These are phyloP conservation scores for Alouatta palliata DNA, from an alignment of 2,113 vertebrate species.

Conservation along the genomic window DNA sequence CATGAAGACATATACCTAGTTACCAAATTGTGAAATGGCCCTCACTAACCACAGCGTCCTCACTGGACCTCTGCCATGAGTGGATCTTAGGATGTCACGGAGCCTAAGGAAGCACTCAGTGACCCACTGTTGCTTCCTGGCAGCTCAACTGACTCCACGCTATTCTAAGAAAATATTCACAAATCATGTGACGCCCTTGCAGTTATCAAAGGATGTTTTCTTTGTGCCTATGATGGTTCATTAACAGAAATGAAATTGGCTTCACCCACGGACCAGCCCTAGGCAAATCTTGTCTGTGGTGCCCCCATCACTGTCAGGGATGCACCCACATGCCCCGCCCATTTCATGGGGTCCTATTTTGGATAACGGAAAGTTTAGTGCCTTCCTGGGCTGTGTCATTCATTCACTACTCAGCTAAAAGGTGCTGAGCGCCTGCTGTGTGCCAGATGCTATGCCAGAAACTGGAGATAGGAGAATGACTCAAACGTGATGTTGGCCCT, in stretches of 20 bases:
- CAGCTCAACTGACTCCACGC: background rate
- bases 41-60: background rate
- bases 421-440: background rate
- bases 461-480: too few relatives aligned
- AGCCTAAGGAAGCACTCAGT: background rate
- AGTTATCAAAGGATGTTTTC: background rate
- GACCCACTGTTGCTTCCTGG: background rate
- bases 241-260: background rate
- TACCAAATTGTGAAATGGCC: rapidly evolving
- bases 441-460: background rate
- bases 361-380: too few relatives aligned
- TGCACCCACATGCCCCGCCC: rapidly evolving
- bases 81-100: background rate
- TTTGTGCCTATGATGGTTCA: background rate
- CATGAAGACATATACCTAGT: background rate
- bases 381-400: rapidly evolving
- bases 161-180: background rate
- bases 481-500: background rate
- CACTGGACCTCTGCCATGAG: background rate
- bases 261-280: background rate
- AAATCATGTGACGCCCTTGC: background rate
- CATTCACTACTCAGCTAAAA: background rate
- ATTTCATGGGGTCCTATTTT: background rate
- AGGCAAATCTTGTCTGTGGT: background rate
- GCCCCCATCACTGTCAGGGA: background rate